Conservation (phyloP, 2,113 vertebrate species). For the Mustelus asterias region DNA sequence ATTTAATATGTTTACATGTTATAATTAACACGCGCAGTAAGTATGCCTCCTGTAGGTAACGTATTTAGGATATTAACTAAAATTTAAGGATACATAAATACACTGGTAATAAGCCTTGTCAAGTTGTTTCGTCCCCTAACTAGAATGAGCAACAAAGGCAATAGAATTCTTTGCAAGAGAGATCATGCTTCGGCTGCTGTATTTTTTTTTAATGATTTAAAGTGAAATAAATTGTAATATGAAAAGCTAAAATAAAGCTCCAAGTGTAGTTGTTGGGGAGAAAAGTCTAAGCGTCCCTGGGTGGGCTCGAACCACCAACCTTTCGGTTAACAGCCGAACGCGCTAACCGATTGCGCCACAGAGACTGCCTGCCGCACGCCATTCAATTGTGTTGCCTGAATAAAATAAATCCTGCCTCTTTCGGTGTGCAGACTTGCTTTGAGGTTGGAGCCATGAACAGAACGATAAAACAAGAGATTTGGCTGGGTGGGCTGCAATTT, state of each 20-base stretch:
- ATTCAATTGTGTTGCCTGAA: accelerated
- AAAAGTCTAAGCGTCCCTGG: neutral
- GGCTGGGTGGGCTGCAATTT: neutral
- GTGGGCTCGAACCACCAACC: constrained; percentile 35
- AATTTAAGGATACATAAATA: neutral
- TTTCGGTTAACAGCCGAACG: constrained; percentile 36
- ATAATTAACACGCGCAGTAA: neutral
- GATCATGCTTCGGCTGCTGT: neutral
- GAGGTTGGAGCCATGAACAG: neutral
- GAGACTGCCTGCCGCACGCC: neutral
- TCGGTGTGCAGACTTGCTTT: neutral
- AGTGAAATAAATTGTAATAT: neutral
- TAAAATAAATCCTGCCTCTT: no score
- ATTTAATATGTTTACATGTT: neutral
- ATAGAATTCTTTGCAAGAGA: neutral
- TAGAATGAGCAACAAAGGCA: neutral
- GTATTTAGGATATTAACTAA: neutral
- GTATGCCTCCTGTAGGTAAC: neutral
- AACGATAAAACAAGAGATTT: no score
- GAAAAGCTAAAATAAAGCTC: neutral
- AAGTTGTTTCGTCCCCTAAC: neutral
- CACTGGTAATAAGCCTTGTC: neutral
- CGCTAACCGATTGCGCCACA: constrained; percentile 35
- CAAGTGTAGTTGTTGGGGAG: neutral
- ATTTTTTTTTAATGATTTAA: neutral